These are phyloP conservation scores for Bombyx huttoni DNA, from an alignment of 2,888 invertebrate genomes.

Conservation along the genomic window DNA sequence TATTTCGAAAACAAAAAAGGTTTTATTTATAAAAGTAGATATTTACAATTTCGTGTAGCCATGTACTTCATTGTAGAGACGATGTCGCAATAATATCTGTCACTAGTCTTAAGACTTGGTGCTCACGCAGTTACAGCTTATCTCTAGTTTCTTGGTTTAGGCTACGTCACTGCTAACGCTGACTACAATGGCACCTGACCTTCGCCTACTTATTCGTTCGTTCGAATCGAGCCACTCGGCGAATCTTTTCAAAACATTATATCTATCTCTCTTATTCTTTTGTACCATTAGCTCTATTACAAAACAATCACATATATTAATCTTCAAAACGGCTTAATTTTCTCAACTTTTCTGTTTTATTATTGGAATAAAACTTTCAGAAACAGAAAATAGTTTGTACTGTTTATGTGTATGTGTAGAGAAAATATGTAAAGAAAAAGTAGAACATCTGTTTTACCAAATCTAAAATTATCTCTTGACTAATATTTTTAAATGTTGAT, in stretches of 20 bases:
- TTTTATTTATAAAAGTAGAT: too few species aligned
- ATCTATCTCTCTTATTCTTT: slow-evolving; percentile 24
- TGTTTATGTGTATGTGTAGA: too few species aligned
- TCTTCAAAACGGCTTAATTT: background rate
- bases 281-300: slow-evolving; percentile 1
- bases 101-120: slow-evolving; percentile 4
- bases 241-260: slow-evolving; percentile 53
- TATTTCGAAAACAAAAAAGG: too few species aligned
- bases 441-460: too few species aligned
- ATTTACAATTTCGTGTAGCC: too few species aligned
- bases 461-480: too few species aligned
- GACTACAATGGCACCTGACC: slow-evolving; percentile 61
- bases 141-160: slow-evolving; percentile 23
- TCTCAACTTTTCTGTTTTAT: background rate
- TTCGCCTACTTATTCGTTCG: slow-evolving; percentile 65
- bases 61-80: too few species aligned
- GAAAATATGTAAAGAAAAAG: too few species aligned
- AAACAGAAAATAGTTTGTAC: too few species aligned
- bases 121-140: slow-evolving; percentile 22
- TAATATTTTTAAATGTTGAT: too few species aligned
- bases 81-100: background rate
- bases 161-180: slow-evolving; percentile 48
- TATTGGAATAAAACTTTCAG: too few species aligned
- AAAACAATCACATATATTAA: background rate
- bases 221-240: slow-evolving; percentile 51